Base-by-base conservation (phyloP, 2,797 vertebrate genomes). In the Sebastiscus albofasciatus region DNA sequence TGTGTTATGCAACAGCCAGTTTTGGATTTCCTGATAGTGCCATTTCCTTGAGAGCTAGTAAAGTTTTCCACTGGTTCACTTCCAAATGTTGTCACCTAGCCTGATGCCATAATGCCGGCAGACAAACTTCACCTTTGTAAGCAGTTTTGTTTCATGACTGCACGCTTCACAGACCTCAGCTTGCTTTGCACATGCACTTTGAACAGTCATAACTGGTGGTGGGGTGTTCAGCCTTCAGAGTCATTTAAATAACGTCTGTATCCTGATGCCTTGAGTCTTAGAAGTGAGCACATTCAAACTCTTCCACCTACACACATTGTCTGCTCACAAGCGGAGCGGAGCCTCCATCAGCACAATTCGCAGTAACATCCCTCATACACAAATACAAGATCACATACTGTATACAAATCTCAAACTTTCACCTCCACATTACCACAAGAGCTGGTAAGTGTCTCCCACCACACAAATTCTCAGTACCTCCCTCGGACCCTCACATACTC, bases 211-310 rank as follows among this genome's bases (percentile, higher is more conserved):
- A 46, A 46, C 24, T 14, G 12, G 7, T 46, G 66, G 33, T 62
- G 4, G 3, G 31, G 20, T 18, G 8, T 31, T n/a, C 6, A 4
- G 55, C 39, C 27, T 64, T 46, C 33, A 54, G 9, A 54, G 36
- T 55, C 20, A 82, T 72, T 87, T 60, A 46, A 81, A 81, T 72
- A 79, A 66, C 49, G 3, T 26, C 34, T 46, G 29, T 67, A 60
- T 36, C 27, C 20, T 60, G 20, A 27, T 52, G 64, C 58, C 29
- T 27, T 3, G 8, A 34, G 33, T 68, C 34, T 18, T 29, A 67
- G 22, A 66, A 42, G 22, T 36, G 36, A 72, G 14, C 36, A 24
- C 49, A 56, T 20, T 54, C 26, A 12, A 58, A 55, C 42, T 49
- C 39, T 52, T 54, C 59, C 16, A 58, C 49, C 58, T 67, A 52